Percentiles rank a stretch among this genome's conserved stretches.
Conservation (phyloP, 2,113 vertebrate genomes). For the Protobothrops mucrosquamatus region DNA sequence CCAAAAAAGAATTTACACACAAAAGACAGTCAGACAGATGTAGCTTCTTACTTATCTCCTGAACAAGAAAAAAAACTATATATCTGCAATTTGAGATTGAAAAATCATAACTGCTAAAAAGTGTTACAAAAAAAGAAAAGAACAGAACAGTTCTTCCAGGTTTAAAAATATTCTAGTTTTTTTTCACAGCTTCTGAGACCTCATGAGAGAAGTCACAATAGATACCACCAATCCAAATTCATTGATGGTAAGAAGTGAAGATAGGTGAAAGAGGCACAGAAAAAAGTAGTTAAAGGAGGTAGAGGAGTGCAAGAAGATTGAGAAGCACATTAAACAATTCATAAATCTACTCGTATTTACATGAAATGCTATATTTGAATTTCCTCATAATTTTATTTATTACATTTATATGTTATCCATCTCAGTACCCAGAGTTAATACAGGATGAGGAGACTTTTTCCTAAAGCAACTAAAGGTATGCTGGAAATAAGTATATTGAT, state of each 20-base stretch:
- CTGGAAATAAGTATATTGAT: not conserved
- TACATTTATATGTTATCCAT: no score
- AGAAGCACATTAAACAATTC: no score
- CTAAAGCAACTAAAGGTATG: not conserved
- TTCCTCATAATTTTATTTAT: not conserved
- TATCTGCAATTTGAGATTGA: slow-evolving; percentile 58
- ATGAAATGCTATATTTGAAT: no score
- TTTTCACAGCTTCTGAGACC: slow-evolving; percentile 76
- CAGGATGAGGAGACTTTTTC: not conserved
- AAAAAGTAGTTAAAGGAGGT: no score
- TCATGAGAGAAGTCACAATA: slow-evolving; percentile 48
- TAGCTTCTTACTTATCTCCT: slow-evolving; percentile 17
- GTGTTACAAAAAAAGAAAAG: slow-evolving; percentile 60
- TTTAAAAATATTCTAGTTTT: slow-evolving; percentile 69
- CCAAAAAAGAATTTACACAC: not conserved
- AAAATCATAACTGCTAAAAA: slow-evolving; percentile 67
- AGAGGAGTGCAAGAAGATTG: no score
- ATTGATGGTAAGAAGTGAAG: no score
- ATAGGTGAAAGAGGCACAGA: no score
- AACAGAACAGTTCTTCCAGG: slow-evolving; percentile 62
- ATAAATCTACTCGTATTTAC: no score
- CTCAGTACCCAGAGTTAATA: not conserved
- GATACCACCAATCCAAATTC: no score
- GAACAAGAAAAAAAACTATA: slow-evolving; percentile 22
- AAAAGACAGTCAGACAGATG: not conserved